phyloP scores from a whole-genome alignment of 2,797 vertebrate genomes.

The Lepilemur ruficaudatus region DNA sequence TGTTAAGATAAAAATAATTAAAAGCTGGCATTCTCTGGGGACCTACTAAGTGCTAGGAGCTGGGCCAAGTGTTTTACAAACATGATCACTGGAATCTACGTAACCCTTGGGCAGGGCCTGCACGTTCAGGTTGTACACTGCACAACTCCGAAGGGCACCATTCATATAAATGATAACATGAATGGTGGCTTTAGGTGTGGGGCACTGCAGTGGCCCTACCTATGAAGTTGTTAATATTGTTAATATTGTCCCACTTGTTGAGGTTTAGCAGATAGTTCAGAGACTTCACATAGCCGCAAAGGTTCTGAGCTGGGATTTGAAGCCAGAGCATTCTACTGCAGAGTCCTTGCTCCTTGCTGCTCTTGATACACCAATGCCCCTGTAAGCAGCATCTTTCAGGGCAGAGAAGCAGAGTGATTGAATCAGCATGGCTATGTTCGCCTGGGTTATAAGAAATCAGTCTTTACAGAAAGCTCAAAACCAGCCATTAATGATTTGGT shows the following conservation, averaged over 20 bases:
- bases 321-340: neutral
- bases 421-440: neutral
- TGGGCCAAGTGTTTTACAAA: neutral
- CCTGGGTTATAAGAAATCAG: neutral
- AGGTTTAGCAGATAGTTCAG: neutral
- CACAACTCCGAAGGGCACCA: too few relatives aligned
- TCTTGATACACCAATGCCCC: neutral
- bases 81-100: neutral
- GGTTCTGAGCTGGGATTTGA: neutral
- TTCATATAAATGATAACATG: fast-evolving
- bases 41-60: neutral
- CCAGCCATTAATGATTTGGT: neutral
- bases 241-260: neutral
- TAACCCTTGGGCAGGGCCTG: neutral
- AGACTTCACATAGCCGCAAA: neutral
- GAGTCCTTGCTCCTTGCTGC: neutral
- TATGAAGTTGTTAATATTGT: neutral
- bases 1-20: neutral
- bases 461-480: neutral
- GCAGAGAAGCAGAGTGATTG: neutral
- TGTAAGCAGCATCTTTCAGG: neutral
- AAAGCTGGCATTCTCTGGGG: neutral
- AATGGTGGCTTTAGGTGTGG: fast-evolving
- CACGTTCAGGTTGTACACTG: neutral
- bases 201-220: neutral